These are phyloP conservation scores for Zygogramma bicolorata DNA, from an alignment of 2,888 invertebrate genomes.

Conservation along the genomic window DNA sequence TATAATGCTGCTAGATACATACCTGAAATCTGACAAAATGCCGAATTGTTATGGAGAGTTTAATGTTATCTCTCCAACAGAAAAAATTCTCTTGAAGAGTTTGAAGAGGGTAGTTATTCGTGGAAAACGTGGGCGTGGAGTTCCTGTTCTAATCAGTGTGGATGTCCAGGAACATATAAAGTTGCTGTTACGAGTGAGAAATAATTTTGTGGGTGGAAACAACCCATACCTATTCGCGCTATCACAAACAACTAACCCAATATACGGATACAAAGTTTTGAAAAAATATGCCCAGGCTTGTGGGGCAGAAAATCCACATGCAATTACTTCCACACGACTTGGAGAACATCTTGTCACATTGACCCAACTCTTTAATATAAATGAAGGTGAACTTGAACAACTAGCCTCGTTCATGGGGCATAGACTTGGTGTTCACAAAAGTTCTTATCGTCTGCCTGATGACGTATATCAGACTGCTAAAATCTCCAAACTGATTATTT, in stretches of 20 bases:
- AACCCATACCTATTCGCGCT: constrained; percentile 38
- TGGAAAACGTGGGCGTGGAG: constrained; percentile 31
- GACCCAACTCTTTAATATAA: constrained; percentile 45
- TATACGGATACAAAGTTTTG: constrained; percentile 49
- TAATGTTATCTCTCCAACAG: not conserved
- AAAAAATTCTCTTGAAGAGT: constrained; percentile 26
- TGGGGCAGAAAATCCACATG: constrained; percentile 45
- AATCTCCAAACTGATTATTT: constrained; percentile 42
- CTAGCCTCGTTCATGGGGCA: constrained; percentile 50
- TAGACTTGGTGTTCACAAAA: constrained; percentile 41
- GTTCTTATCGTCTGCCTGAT: constrained; percentile 37
- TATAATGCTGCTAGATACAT: constrained; percentile 40
- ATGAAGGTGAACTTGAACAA: constrained; percentile 47
- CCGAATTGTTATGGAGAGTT: constrained; percentile 39
- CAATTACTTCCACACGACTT: constrained; percentile 42
- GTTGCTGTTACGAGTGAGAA: constrained; percentile 23
- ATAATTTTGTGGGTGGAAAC: constrained; percentile 20
- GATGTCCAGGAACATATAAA: constrained; percentile 49
- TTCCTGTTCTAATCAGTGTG: constrained; percentile 40
- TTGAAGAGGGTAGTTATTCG: constrained; percentile 38
- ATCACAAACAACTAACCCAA: constrained; percentile 19
- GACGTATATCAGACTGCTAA: constrained; percentile 43
- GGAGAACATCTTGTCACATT: constrained; percentile 48
- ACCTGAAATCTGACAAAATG: constrained; percentile 2
- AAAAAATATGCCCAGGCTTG: constrained; percentile 39